Percentiles rank a stretch among this genome's conserved stretches.
Conservation (phyloP, 2,888 invertebrate genomes). For the Aethes cnicana region DNA sequence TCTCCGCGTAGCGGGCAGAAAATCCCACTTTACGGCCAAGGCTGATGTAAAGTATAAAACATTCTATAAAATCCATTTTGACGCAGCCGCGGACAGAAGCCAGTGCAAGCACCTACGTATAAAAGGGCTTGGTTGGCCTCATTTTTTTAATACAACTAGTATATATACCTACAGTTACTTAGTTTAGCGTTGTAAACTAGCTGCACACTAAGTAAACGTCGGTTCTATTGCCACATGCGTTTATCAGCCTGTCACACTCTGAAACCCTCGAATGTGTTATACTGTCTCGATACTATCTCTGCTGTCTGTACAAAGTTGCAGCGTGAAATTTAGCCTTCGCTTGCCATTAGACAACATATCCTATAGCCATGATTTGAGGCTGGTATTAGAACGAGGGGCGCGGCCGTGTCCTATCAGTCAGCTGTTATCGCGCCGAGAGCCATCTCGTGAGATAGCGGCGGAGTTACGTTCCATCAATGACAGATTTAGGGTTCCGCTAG, state of each 20-base stretch:
- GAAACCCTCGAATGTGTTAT: constrained; percentile 23
- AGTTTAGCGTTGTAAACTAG: too few relatives aligned
- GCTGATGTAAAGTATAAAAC: too few relatives aligned
- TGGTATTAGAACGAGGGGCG: background rate
- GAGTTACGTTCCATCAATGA: constrained; percentile 10
- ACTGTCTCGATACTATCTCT: constrained; percentile 13
- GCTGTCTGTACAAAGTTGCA: background rate
- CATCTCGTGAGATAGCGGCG: constrained; percentile 18
- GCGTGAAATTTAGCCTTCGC: background rate
- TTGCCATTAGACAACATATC: too few relatives aligned
- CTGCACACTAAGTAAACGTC: background rate
- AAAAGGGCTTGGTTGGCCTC: too few relatives aligned
- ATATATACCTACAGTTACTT: background rate
- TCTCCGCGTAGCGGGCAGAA: too few relatives aligned
- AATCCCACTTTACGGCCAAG: too few relatives aligned
- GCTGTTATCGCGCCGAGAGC: constrained; percentile 21
- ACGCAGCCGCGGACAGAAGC: too few relatives aligned
- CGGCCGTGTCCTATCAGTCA: constrained; percentile 18
- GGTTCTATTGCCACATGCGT: constrained; percentile 6
- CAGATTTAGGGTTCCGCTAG: constrained; percentile 17
- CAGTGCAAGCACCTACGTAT: too few relatives aligned
- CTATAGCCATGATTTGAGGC: too few relatives aligned
- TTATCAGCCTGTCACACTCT: constrained; percentile 26
- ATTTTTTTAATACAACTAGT: too few relatives aligned
- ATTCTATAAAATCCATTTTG: too few relatives aligned